phyloP scores from a whole-genome alignment of 2,888 invertebrate species.

The Melinaea menophilus region DNA sequence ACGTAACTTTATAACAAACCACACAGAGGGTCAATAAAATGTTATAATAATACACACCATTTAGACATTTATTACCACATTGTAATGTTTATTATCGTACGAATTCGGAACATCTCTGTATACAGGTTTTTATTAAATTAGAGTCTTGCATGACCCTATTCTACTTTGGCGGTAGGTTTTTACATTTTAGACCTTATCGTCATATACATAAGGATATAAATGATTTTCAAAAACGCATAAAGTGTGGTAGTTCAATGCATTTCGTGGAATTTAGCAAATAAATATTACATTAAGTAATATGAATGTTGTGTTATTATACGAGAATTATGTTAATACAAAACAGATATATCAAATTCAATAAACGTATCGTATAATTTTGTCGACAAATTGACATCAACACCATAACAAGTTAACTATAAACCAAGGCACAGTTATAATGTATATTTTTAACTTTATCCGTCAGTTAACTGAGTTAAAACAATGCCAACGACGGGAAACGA shows the following conservation, averaged over 20 bases:
- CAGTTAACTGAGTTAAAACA: too few species aligned
- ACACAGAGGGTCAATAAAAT: constrained; percentile 4
- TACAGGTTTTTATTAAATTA: constrained; percentile 34
- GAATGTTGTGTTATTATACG: constrained; percentile 8
- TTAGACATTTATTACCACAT: constrained; percentile 6
- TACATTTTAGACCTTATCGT: constrained; percentile 13
- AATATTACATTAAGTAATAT: constrained; percentile 13
- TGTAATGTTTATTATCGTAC: constrained; percentile 10
- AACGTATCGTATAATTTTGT: too few species aligned
- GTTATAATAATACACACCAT: constrained; percentile 3
- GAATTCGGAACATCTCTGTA: constrained; percentile 9
- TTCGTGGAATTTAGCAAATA: constrained; percentile 25
- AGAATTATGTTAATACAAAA: too few species aligned
- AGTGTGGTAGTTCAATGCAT: constrained; percentile 7
- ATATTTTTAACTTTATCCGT: too few species aligned
- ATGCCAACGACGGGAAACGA: too few species aligned
- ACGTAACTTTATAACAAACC: not conserved
- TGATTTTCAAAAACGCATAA: not conserved
- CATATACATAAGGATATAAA: not conserved
- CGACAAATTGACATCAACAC: too few species aligned
- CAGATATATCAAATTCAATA: too few species aligned
- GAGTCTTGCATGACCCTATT: constrained; percentile 33
- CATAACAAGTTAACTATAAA: too few species aligned
- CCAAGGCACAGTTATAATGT: too few species aligned
- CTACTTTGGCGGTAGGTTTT: constrained; percentile 7